phyloP scores from a whole-genome alignment of 2,113 vertebrate genomes.

The Vulpes vulpes region DNA sequence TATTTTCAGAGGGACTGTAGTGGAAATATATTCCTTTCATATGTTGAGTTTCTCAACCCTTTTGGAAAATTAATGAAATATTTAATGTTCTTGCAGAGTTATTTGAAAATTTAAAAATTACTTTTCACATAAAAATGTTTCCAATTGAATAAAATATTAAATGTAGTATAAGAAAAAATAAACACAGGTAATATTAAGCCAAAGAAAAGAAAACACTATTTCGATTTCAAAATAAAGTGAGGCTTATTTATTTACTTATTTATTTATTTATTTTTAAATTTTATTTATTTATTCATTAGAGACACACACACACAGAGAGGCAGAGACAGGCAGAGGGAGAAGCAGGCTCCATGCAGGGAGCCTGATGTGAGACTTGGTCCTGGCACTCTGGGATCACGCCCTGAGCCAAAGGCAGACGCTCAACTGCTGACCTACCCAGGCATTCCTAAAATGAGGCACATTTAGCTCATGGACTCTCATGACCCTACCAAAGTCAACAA shows the following conservation, averaged over 20 bases:
- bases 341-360: too few relatives aligned
- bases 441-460: background rate
- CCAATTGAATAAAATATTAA: background rate
- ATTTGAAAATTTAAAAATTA: background rate
- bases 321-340: too few relatives aligned
- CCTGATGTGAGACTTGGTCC: too few relatives aligned
- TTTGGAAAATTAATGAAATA: background rate
- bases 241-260: too few relatives aligned
- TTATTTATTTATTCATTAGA: too few relatives aligned
- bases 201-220: background rate
- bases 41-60: background rate
- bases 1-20: background rate
- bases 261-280: too few relatives aligned
- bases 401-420: too few relatives aligned
- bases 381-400: too few relatives aligned
- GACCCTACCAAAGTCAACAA: background rate
- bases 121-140: conserved; percentile 18
- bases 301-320: too few relatives aligned
- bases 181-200: background rate
- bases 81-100: background rate
- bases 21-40: background rate
- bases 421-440: too few relatives aligned
- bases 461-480: background rate
- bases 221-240: background rate
- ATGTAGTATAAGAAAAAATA: background rate